Evolutionary conservation across 2,888 invertebrate genomes (phyloP).

Genomic region (Exephanes ischioxanthus): DNA sequence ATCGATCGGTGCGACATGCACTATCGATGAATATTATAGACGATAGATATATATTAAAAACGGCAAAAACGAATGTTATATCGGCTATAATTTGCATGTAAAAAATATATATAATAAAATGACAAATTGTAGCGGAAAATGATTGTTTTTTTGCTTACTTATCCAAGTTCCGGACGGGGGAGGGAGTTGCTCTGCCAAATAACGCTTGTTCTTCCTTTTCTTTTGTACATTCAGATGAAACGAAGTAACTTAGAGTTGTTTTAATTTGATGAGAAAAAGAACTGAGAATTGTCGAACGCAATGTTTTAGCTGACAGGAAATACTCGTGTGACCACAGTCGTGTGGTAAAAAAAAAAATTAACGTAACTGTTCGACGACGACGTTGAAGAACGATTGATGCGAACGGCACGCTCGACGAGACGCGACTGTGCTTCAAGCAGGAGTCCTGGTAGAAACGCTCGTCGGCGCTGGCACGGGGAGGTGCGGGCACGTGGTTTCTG

Average conservation of each 20-base stretch:
- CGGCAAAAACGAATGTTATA: background rate
- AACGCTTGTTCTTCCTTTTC: background rate
- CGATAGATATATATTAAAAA: background rate
- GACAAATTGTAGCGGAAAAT: background rate
- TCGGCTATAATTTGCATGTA: background rate
- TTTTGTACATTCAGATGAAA: background rate
- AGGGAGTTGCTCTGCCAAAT: background rate
- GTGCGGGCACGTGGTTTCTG: conserved; percentile 72
- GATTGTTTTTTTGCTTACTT: conserved; percentile 28
- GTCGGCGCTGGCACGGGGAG: conserved; percentile 68
- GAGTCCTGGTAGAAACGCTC: conserved; percentile 55
- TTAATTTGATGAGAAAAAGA: background rate
- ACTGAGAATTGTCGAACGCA: background rate
- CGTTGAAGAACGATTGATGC: conserved; percentile 54
- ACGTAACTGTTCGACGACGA: conserved; percentile 12
- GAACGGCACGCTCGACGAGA: conserved; percentile 77
- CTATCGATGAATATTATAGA: background rate
- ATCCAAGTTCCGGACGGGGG: background rate
- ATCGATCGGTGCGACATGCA: background rate
- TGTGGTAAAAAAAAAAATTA: conserved; percentile 5
- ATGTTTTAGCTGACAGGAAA: background rate
- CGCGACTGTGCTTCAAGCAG: conserved; percentile 79
- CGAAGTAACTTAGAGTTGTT: background rate
- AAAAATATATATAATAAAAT: background rate
- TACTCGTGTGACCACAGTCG: background rate